These are phyloP conservation scores for Dolomedes plantarius DNA, from an alignment of 2,888 invertebrate genomes.

Conservation along the genomic window DNA sequence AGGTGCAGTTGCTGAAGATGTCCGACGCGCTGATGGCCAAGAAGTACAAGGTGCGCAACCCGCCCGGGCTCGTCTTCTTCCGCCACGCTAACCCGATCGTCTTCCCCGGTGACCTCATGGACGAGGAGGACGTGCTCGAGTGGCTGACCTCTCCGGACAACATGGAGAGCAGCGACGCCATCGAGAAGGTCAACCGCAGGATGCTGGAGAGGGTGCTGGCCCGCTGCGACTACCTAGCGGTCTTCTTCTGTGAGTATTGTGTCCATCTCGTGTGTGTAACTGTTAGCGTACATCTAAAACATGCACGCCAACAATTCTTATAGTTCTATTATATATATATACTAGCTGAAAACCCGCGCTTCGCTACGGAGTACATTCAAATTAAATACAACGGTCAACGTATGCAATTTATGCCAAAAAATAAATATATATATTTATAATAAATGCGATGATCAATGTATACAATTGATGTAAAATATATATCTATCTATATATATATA, in stretches of 20 bases:
- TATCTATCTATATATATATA: too few species aligned
- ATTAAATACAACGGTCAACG: too few species aligned
- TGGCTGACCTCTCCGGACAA: constrained; percentile 95
- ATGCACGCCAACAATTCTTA: too few species aligned
- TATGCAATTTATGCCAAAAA: too few species aligned
- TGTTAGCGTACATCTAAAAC: too few species aligned
- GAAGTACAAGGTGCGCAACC: constrained; percentile 91
- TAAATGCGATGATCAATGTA: too few species aligned
- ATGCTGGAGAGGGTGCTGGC: constrained; percentile 95
- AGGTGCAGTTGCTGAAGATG: constrained; percentile 92
- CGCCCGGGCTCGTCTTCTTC: constrained; percentile 93
- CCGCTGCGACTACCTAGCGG: constrained; percentile 91
- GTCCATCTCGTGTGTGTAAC: too few species aligned
- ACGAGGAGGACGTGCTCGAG: constrained; percentile 90
- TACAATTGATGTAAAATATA: too few species aligned
- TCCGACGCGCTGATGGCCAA: constrained; percentile 93
- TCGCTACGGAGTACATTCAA: too few species aligned
- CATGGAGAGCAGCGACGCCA: constrained; percentile 91
- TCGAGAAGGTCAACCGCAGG: constrained; percentile 92
- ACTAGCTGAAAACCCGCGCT: too few species aligned
- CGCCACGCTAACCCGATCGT: constrained; percentile 92
- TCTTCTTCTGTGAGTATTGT: constrained; percentile 93
- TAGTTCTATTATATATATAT: too few species aligned
- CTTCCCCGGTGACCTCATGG: constrained; percentile 93
- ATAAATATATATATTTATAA: too few species aligned